Conservation (phyloP, 2,888 invertebrate genomes). For the Caenorhabditis panamensis region DNA sequence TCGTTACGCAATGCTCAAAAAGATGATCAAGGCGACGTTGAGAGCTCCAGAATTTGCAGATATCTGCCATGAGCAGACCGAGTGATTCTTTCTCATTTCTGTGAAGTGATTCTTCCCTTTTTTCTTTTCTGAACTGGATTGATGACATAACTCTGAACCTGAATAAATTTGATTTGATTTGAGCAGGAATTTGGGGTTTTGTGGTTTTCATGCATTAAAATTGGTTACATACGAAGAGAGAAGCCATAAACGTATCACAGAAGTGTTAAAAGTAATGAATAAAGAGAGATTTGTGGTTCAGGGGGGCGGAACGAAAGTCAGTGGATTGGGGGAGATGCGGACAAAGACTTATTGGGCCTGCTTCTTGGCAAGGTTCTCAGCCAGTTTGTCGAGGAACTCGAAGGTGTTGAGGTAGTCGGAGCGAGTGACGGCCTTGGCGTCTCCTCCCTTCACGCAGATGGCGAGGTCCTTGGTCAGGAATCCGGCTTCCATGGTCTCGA, state of each 20-base stretch:
- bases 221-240: slow-evolving; percentile 16
- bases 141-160: not conserved
- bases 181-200: not conserved
- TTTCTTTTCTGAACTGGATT: not conserved
- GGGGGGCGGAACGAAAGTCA: slow-evolving; percentile 18
- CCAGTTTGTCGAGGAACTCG: slow-evolving; percentile 95
- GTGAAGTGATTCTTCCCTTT: slow-evolving; percentile 30
- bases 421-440: slow-evolving; percentile 83
- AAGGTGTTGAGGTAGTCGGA: slow-evolving; percentile 96
- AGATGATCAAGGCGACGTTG: slow-evolving; percentile 96
- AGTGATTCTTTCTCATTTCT: slow-evolving; percentile 62
- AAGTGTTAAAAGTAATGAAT: slow-evolving; percentile 23
- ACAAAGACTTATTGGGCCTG: slow-evolving; percentile 64
- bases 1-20: slow-evolving; percentile 95
- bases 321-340: not conserved
- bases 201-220: slow-evolving; percentile 21
- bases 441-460: slow-evolving; percentile 92
- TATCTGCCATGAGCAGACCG: slow-evolving; percentile 92
- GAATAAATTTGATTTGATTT: not conserved
- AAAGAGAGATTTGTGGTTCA: slow-evolving; percentile 29
- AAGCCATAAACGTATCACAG: slow-evolving; percentile 48
- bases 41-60: slow-evolving; percentile 97
- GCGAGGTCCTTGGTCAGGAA: slow-evolving; percentile 98
- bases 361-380: slow-evolving; percentile 87
- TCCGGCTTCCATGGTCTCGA: slow-evolving; percentile 95